phyloP scores from a whole-genome alignment of 1,140 invertebrate genomes.

The Drosophila melanica region DNA sequence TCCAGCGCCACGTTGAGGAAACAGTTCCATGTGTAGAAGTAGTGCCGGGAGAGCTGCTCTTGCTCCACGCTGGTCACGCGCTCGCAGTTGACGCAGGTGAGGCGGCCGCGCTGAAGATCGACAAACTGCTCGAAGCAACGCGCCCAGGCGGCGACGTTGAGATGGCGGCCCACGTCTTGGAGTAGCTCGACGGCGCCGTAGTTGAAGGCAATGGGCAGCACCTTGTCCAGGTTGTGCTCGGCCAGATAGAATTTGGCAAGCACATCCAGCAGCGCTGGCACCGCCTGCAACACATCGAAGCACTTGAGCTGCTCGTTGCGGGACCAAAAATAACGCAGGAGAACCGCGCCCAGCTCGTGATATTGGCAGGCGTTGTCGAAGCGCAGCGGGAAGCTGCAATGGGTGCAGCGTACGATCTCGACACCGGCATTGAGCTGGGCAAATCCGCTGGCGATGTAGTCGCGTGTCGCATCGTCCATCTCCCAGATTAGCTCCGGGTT shows the following conservation, averaged over 20 bases:
- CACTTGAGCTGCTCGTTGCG: constrained; percentile 80
- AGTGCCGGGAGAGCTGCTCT: constrained; percentile 72
- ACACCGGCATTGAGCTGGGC: constrained; percentile 59
- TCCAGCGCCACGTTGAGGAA: constrained; percentile 77
- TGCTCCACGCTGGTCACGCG: constrained; percentile 67
- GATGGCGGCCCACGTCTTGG: constrained; percentile 64
- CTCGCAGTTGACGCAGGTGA: constrained; percentile 77
- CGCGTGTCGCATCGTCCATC: constrained; percentile 74
- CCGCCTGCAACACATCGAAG: constrained; percentile 74
- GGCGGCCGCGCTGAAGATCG: constrained; percentile 69
- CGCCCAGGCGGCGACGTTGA: constrained; percentile 67
- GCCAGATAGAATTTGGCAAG: constrained; percentile 78
- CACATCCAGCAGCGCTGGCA: constrained; percentile 75
- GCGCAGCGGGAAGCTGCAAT: constrained; percentile 74
- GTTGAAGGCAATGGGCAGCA: constrained; percentile 75
- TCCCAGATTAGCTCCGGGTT: constrained; percentile 83
- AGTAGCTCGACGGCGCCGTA: constrained; percentile 73
- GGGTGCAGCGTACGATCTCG: constrained; percentile 71
- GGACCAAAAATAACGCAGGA: constrained; percentile 80
- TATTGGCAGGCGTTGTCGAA: constrained; percentile 75
- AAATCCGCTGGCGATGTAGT: constrained; percentile 76
- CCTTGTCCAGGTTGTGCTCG: constrained; percentile 77
- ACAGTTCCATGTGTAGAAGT: constrained; percentile 83
- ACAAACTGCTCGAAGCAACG: constrained; percentile 81
- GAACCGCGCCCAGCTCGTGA: constrained; percentile 74